These are phyloP conservation scores for Cetoscarus ocellatus DNA, from an alignment of 2,797 vertebrate species.

Conservation along the genomic window DNA sequence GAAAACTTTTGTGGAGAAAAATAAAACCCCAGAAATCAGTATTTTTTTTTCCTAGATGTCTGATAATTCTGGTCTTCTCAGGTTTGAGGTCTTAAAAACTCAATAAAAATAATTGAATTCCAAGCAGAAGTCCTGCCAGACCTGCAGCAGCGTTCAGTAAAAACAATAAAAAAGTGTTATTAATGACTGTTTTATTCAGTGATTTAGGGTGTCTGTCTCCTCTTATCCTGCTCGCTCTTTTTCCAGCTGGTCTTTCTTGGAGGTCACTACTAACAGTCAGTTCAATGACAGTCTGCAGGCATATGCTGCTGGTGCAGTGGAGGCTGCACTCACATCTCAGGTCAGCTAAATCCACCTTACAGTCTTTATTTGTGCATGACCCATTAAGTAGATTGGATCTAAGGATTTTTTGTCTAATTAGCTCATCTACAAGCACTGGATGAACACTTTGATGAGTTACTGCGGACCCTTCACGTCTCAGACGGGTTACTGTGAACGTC, in stretches of 20 bases:
- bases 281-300: slow-evolving; percentile 94
- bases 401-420: slow-evolving; percentile 56
- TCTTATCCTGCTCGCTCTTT: not conserved
- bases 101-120: too few relatives aligned
- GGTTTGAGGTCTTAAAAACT: too few relatives aligned
- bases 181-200: not conserved
- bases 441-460: slow-evolving; percentile 94
- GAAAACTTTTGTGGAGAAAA: not conserved
- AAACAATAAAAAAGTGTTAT: too few relatives aligned
- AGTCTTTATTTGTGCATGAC: not conserved
- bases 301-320: slow-evolving; percentile 92
- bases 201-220: not conserved
- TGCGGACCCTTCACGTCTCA: slow-evolving; percentile 89
- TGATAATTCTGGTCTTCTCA: not conserved
- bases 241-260: slow-evolving; percentile 92
- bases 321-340: slow-evolving; percentile 89
- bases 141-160: too few relatives aligned
- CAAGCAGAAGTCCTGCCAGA: too few relatives aligned
- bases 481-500: slow-evolving; percentile 87
- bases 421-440: slow-evolving; percentile 98
- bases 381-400: not conserved
- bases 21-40: not conserved
- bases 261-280: slow-evolving; percentile 84
- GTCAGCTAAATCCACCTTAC: slow-evolving; percentile 68
- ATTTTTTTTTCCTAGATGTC: not conserved